Conservation (phyloP, 2,888 invertebrate genomes). For the Watsonalla binaria region DNA sequence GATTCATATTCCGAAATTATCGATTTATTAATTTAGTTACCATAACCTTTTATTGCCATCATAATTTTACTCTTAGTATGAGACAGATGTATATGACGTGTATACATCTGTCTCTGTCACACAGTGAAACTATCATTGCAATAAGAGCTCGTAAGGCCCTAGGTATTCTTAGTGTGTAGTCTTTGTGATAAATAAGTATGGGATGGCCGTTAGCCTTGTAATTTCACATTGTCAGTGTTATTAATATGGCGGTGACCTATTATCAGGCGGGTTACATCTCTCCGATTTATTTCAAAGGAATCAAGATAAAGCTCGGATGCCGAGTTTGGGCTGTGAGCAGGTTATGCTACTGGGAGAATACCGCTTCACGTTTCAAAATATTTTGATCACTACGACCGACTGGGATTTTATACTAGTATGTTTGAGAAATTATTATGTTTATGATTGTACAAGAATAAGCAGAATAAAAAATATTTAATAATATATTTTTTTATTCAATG, state of each 20-base stretch:
- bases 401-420: not conserved
- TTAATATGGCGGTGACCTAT: slow-evolving; percentile 72
- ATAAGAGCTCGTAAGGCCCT: too few species aligned
- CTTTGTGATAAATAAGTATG: slow-evolving; percentile 60
- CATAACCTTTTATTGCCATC: too few species aligned
- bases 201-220: slow-evolving; percentile 59
- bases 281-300: slow-evolving; percentile 58
- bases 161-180: slow-evolving; percentile 12
- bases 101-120: too few species aligned
- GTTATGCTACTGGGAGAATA: slow-evolving; percentile 39
- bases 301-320: slow-evolving; percentile 62
- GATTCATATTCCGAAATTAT: too few species aligned
- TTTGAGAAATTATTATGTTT: too few species aligned
- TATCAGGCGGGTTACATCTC: slow-evolving; percentile 66
- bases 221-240: slow-evolving; percentile 70
- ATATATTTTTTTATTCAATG: too few species aligned
- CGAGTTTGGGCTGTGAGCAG: slow-evolving; percentile 43
- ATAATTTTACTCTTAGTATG: too few species aligned
- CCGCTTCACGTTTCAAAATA: slow-evolving; percentile 63
- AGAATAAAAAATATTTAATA: too few species aligned
- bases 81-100: too few species aligned
- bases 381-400: slow-evolving; percentile 37
- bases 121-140: too few species aligned
- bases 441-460: too few species aligned
- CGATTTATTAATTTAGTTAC: too few species aligned